phyloP scores from a whole-genome alignment of 2,113 vertebrate genomes.

The Stomatorhinus ivindoensis region DNA sequence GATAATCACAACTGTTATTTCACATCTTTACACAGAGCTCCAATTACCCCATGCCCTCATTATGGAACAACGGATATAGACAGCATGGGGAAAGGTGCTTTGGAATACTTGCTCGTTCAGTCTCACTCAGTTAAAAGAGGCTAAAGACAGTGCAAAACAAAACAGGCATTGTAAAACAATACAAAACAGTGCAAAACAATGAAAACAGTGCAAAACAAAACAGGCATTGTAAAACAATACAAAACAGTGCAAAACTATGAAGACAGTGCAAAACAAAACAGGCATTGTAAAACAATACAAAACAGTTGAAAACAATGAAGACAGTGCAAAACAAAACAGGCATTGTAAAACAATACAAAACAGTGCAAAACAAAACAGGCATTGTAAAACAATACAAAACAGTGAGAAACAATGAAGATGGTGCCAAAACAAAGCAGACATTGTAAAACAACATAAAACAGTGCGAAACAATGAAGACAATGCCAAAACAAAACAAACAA shows the following conservation, averaged over 20 bases:
- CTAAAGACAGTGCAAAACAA: background rate
- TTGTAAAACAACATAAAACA: background rate
- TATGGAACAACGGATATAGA: conserved; percentile 36
- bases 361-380: too few species aligned
- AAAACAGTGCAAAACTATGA: background rate
- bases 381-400: too few species aligned
- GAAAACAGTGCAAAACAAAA: background rate
- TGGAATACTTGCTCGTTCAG: background rate
- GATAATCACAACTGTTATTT: conserved; percentile 60
- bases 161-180: too few species aligned
- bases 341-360: too few species aligned
- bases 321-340: background rate
- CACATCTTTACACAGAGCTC: conserved; percentile 44
- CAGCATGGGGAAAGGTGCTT: background rate
- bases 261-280: background rate
- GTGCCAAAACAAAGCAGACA: background rate
- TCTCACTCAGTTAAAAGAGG: background rate
- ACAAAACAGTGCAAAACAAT: too few species aligned
- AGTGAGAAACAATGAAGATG: background rate
- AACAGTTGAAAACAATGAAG: background rate
- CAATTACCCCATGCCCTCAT: conserved; percentile 49
- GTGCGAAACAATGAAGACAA: background rate
- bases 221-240: background rate
- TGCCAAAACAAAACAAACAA: background rate
- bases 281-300: background rate